Base-by-base conservation (phyloP, 2,113 vertebrate species). In the Poecile atricapillus region DNA sequence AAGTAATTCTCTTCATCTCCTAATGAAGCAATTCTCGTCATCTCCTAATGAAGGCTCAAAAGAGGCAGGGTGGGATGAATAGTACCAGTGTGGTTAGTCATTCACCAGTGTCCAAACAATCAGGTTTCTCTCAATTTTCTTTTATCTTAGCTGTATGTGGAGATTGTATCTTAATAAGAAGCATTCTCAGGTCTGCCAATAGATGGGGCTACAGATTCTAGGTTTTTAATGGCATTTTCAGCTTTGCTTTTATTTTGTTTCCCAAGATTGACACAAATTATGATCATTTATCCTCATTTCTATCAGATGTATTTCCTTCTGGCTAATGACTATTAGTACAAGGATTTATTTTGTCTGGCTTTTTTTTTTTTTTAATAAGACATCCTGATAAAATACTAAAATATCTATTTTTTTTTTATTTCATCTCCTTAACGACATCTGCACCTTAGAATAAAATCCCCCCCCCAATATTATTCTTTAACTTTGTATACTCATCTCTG, bases 191-290 rank as follows among this genome's bases (percentile, higher is more conserved):
- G 15, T 62, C 35, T 62, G 33, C 64, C 94, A 91, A 93, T 84
- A 96, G 87, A 87, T 90, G 83, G 77, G 31, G 73, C 83, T 94
- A 80, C n/a, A 67, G 43, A 94, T 89, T 77, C 71, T 77, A 67
- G 1, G 1, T 62, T 87, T 83, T 85, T 35, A 63, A 55, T 47
- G 43, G 8, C 23, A 35, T 91, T 81, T 91, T 80, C 31, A 77
- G 10, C 2, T 73, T 69, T 39, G 23, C 4, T 83, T 63, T 43
- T 31, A 33, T 21, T 11, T 77, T 58, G 5, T 65, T 92, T 44
- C 8, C 25, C 18, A 75, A 31, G 5, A 20, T 7, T 64, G 41
- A 77, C 46, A 55, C 53, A 90, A 58, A 33, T 59, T 3, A 2
- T 50, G 15, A 47, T 62, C 7, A n/a, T 63, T 74, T 74, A 25